Base-by-base conservation (phyloP, 1,140 invertebrate species). In the Triops longicaudatus region DNA sequence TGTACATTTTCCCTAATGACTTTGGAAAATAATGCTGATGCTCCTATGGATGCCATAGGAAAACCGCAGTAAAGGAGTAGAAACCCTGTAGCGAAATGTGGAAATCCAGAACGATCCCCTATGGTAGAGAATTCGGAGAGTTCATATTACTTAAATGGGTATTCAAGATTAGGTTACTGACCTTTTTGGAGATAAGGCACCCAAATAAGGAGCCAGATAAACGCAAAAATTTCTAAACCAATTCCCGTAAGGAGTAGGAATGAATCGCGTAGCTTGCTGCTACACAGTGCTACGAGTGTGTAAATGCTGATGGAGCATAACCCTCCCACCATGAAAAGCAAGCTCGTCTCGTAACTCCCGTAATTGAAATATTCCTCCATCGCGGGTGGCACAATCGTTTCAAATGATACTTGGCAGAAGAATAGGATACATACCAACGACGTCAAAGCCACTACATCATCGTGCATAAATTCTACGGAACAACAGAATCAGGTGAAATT, bases 281-380 rank as follows among this genome's bases (percentile, higher is more conserved):
- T 75, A 11, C 44, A 43, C 5, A 76, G 12, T 31, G 77, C 41
- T 14, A 78, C 44, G 31, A 74, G 26, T 14, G 44, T 31, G 44
- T 78, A 78, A 14, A 78, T 31, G 1, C 73, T 26, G 12, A 78
- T 72, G 26, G 77, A 78, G 22, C 77, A 31, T 26, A 78, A 26
- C 42, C 77, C 77, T 1, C 74, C 77, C 27, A 77, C 77, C 77
- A 78, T 78, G 44, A 76, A 78, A 26, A 78, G 73, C 4, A 78
- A 73, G 44, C 77, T 78, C 3, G 77, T 76, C 43, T 75, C 26
- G 22, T 44, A 78, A 17, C 73, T 37, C 9, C 42, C 72, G 28
- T 50, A 76, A 17, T 37, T 42, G 26, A 78, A 78, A 26, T 73
- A 73, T 12, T 63, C 17, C n/a, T 77, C 28, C n/a, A 78, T 27